Evolutionary conservation across 2,888 invertebrate genomes (phyloP).

Genomic region (Calliopum simillimum): DNA sequence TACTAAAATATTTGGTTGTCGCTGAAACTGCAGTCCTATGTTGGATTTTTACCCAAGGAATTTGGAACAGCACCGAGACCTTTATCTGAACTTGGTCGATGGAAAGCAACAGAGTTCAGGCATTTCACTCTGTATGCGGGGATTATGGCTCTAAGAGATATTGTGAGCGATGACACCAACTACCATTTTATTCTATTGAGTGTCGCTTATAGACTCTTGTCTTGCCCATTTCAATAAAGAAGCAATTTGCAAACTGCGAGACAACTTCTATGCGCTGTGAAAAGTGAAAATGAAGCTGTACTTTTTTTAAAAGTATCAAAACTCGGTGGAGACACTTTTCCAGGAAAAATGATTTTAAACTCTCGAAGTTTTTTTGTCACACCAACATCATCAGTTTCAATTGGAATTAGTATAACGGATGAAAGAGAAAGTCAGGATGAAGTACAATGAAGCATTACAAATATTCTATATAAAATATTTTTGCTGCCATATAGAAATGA

Average conservation of each 20-base stretch:
- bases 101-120: constrained; percentile 19
- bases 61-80: constrained; percentile 17
- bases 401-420: too few relatives aligned
- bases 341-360: too few relatives aligned
- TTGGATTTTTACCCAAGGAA: constrained; percentile 22
- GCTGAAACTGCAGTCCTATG: constrained; percentile 1
- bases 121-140: constrained; percentile 17
- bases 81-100: constrained; percentile 15
- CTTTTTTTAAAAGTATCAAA: too few relatives aligned
- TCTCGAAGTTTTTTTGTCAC: too few relatives aligned
- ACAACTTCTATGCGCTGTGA: constrained; percentile 12
- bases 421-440: constrained; percentile 26
- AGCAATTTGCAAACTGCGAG: constrained; percentile 17
- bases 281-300: constrained; percentile 18
- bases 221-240: constrained; percentile 7
- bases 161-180: constrained; percentile 16
- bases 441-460: constrained; percentile 24
- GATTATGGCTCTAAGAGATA: constrained; percentile 16
- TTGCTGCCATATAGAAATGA: constrained; percentile 22
- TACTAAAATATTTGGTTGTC: constrained; percentile 12
- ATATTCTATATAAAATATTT: constrained; percentile 32
- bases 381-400: too few relatives aligned
- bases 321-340: too few relatives aligned
- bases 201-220: constrained; percentile 14
- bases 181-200: constrained; percentile 24